phyloP scores from a whole-genome alignment of 2,888 invertebrate genomes.

The Yponomeuta evonymella region DNA sequence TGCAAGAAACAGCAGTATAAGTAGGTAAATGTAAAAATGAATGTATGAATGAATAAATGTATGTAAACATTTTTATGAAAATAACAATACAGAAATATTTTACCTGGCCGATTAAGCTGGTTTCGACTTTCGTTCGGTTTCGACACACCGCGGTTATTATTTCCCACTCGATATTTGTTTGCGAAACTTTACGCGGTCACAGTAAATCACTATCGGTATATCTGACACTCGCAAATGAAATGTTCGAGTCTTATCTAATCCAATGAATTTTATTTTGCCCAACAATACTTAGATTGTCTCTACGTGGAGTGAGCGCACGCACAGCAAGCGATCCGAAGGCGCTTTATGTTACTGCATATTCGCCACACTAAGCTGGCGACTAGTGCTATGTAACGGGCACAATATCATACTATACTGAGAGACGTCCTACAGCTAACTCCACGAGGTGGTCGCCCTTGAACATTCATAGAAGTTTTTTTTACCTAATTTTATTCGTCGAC shows the following conservation, averaged over 20 bases:
- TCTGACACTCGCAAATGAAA: background rate
- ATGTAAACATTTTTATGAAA: too few relatives aligned
- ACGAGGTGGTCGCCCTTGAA: slow-evolving; percentile 28
- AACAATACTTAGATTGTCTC: background rate
- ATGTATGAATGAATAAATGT: too few relatives aligned
- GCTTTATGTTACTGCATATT: slow-evolving; percentile 5
- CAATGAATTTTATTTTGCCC: background rate
- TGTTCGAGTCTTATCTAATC: background rate
- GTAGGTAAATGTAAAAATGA: too few relatives aligned
- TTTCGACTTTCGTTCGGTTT: background rate
- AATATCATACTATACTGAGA: slow-evolving; percentile 8
- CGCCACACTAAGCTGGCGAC: slow-evolving; percentile 6
- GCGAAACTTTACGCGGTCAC: background rate
- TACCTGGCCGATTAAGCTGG: too few relatives aligned
- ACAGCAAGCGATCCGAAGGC: background rate
- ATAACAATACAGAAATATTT: too few relatives aligned
- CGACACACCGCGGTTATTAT: background rate
- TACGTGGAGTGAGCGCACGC: background rate
- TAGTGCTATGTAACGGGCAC: slow-evolving; percentile 7
- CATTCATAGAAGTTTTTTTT: slow-evolving; percentile 13
- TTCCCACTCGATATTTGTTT: background rate
- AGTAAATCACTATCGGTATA: background rate
- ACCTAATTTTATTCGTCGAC: background rate
- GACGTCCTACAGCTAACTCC: slow-evolving; percentile 28
- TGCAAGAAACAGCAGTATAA: background rate